These are phyloP conservation scores for Agriopis marginaria DNA, from an alignment of 2,888 invertebrate genomes.

Conservation along the genomic window DNA sequence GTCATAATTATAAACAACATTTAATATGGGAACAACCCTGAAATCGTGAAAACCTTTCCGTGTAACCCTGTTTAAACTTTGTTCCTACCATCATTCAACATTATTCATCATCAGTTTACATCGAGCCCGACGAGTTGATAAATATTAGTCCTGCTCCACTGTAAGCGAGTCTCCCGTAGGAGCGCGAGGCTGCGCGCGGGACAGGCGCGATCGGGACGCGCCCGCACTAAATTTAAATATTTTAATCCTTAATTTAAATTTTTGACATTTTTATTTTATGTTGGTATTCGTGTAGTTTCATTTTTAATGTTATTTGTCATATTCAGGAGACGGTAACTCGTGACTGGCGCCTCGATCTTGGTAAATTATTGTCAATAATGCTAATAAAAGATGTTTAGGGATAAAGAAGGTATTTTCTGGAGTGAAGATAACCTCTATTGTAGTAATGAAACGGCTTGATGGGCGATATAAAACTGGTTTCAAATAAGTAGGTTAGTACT, in stretches of 20 bases:
- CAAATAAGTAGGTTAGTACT: not conserved
- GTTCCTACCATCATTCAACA: not conserved
- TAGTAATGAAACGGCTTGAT: slow-evolving; percentile 26
- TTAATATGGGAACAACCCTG: no score
- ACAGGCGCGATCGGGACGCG: slow-evolving; percentile 72
- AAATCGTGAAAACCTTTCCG: no score
- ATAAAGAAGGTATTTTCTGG: slow-evolving; percentile 41
- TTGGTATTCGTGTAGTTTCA: slow-evolving; percentile 85
- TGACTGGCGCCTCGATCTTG: slow-evolving; percentile 75
- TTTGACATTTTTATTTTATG: slow-evolving; percentile 87
- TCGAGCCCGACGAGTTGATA: not conserved
- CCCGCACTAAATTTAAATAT: slow-evolving; percentile 86
- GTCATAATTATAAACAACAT: no score
- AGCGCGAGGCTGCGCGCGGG: slow-evolving; percentile 47
- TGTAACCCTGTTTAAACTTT: no score
- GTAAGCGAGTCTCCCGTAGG: slow-evolving; percentile 30
- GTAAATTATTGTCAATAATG: slow-evolving; percentile 62
- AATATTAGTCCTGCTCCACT: slow-evolving; percentile 57
- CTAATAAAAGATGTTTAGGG: slow-evolving; percentile 44
- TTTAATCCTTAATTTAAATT: slow-evolving; percentile 87
- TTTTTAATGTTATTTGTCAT: slow-evolving; percentile 86
- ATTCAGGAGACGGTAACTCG: slow-evolving; percentile 75
- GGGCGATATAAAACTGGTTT: slow-evolving; percentile 24
- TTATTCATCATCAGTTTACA: not conserved
- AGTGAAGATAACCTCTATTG: slow-evolving; percentile 34